Conservation (phyloP, 2,888 invertebrate genomes). For the Myathropa florea region DNA sequence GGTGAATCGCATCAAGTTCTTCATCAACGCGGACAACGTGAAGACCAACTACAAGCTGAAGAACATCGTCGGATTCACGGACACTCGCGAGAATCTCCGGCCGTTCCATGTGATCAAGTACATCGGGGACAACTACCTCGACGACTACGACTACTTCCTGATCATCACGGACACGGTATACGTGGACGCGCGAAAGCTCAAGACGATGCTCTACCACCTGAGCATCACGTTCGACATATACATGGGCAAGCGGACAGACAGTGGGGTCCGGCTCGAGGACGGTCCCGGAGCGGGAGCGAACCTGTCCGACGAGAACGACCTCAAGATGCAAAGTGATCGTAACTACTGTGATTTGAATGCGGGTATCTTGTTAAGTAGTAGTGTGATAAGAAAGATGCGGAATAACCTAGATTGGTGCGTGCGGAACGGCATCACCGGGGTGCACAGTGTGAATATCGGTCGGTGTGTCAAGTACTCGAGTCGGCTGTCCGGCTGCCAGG, state of each 20-base stretch:
- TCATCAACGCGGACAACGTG: conserved; percentile 84
- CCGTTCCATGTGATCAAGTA: conserved; percentile 95
- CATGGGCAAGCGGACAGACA: conserved; percentile 84
- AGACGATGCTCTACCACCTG: conserved; percentile 87
- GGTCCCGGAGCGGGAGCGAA: conserved; percentile 80
- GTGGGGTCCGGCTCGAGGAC: conserved; percentile 77
- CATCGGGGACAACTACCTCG: conserved; percentile 92
- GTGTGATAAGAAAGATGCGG: conserved; percentile 89
- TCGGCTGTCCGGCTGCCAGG: conserved; percentile 79
- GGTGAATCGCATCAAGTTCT: conserved; percentile 91
- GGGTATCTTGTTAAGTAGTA: conserved; percentile 93
- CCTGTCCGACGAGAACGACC: conserved; percentile 73
- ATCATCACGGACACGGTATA: conserved; percentile 92
- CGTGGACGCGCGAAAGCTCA: conserved; percentile 89
- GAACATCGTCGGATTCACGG: conserved; percentile 93
- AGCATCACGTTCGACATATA: conserved; percentile 93
- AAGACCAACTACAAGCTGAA: conserved; percentile 83
- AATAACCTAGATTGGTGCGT: conserved; percentile 94
- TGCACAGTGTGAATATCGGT: conserved; percentile 93
- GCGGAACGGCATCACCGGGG: conserved; percentile 90
- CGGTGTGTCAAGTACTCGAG: conserved; percentile 84
- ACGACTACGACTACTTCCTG: conserved; percentile 96
- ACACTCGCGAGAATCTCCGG: conserved; percentile 87
- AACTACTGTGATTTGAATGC: conserved; percentile 84
- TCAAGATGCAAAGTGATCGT: conserved; percentile 76